Evolutionary conservation across 2,797 vertebrate genomes (phyloP).

Genomic region (Tarsius wallacei): DNA sequence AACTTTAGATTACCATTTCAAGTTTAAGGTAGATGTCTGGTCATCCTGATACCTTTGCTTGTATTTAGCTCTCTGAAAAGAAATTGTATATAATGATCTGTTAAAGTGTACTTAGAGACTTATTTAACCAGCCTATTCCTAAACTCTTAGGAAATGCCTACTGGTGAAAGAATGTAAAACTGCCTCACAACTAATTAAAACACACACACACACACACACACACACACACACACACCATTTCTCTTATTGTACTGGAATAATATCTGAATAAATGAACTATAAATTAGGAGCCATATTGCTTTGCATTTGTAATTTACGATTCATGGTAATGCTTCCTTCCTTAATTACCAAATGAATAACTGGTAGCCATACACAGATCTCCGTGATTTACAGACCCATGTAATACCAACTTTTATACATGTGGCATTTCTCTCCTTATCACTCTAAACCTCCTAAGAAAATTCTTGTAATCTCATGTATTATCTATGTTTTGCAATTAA

Average conservation of each 20-base stretch:
- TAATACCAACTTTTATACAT: not conserved
- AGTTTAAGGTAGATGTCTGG: not conserved
- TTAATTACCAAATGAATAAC: conserved; percentile 32
- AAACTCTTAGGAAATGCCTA: conserved; percentile 31
- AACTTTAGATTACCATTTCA: conserved; percentile 25
- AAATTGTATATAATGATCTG: not conserved
- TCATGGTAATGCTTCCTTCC: not conserved
- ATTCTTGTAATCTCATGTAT: conserved; percentile 40
- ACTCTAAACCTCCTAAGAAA: not conserved
- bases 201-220: not conserved
- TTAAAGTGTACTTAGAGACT: not conserved
- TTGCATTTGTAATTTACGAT: conserved; percentile 22
- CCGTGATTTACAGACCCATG: not conserved
- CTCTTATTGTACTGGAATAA: not conserved
- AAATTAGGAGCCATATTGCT: not conserved
- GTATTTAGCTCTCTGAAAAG: not conserved
- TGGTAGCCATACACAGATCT: not conserved
- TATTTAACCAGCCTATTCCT: not conserved
- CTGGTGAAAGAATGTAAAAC: conserved; percentile 25
- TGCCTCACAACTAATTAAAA: not conserved
- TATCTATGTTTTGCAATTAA: not conserved
- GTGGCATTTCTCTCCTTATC: conserved; percentile 31
- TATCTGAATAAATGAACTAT: not conserved
- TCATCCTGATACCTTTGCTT: not conserved
- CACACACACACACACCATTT: not conserved